Base-by-base conservation (phyloP, 2,113 vertebrate genomes). In the Suncus etruscus region DNA sequence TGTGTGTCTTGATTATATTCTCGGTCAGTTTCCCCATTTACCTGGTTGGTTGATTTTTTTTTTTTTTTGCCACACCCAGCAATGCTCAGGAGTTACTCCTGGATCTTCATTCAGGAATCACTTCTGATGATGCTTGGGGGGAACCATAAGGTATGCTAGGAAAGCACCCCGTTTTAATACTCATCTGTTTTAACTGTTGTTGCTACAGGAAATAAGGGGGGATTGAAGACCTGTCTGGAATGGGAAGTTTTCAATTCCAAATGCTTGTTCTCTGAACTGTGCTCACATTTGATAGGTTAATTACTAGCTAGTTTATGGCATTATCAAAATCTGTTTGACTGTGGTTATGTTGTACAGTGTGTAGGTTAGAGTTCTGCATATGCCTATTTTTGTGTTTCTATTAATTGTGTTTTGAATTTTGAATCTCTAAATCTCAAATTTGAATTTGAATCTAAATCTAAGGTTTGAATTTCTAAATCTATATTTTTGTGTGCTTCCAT, bases 391-490 rank as follows among this genome's bases (percentile, higher is more conserved):
- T 70, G 1, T 14, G 0, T 47, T 39, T 86, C 94, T 58, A 88
- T 91, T 90, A 92, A 94, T 82, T 9, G 39, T 47, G 32, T 24
- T 68, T 84, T 90, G 87, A 74, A 75, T 93, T 94, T 93, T 91
- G 73, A 92, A 39, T 93, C 65, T 83, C 31, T 83, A 45, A 39
- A 39, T 39, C 39, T 66, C 39, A 39, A 39, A 39, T 20, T 61
- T 22, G 58, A 61, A 61, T 3, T 22, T 39, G 39, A 39, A 39
- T 61, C 22, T 61, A 61, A 61, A 61, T 16, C 58, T 66, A 1
- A 92, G 69, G 39, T 20, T 61, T 22, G 58, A 61, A 61, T 3
- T 22, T 61, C 22, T 61, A 61, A 61, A 61, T 16, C 58, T 66
- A 1, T 94, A 73, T 92, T 91, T 96, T 95, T 90, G 68, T 78